A percentile compares a stretch with the other conserved stretches of the same genome.
These are phyloP conservation scores for Azemiops feae DNA, from an alignment of 2,113 vertebrate genomes.

Conservation along the genomic window DNA sequence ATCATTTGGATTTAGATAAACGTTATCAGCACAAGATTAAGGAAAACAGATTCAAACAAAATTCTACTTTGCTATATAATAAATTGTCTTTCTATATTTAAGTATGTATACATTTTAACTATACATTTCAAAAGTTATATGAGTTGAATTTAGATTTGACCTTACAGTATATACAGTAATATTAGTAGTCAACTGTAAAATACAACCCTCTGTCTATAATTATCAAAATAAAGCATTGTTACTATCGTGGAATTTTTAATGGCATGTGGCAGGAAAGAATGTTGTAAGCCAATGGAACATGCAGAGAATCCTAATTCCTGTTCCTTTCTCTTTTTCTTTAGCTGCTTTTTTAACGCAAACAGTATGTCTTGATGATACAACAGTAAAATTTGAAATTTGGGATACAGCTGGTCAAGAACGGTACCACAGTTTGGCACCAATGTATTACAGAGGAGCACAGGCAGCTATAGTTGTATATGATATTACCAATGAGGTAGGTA, in stretches of 20 bases:
- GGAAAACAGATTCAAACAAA: too few species aligned
- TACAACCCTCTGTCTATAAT: too few species aligned
- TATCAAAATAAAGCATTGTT: background rate
- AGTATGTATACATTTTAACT: too few species aligned
- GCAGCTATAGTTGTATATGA: conserved; percentile 99
- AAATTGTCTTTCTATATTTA: too few species aligned
- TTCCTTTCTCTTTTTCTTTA: conserved; percentile 65
- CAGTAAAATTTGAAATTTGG: conserved; percentile 99
- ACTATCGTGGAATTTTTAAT: background rate
- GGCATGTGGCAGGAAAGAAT: background rate
- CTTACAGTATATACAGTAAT: too few species aligned
- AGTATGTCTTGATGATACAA: conserved; percentile 97
- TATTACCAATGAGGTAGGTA: conserved; percentile 94
- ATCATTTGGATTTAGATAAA: too few species aligned
- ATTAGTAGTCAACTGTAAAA: too few species aligned
- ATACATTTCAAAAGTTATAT: too few species aligned
- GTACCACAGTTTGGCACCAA: conserved; percentile 98
- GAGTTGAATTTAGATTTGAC: too few species aligned
- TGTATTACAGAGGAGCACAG: conserved; percentile 99
- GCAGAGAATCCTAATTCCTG: background rate
- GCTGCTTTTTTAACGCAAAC: conserved; percentile 99
- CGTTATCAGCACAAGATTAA: too few species aligned
- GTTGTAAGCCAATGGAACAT: background rate
- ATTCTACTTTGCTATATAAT: too few species aligned
- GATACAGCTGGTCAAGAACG: conserved; percentile 98